phyloP scores from a whole-genome alignment of 2,888 invertebrate species.

The Morinoia aosen region DNA sequence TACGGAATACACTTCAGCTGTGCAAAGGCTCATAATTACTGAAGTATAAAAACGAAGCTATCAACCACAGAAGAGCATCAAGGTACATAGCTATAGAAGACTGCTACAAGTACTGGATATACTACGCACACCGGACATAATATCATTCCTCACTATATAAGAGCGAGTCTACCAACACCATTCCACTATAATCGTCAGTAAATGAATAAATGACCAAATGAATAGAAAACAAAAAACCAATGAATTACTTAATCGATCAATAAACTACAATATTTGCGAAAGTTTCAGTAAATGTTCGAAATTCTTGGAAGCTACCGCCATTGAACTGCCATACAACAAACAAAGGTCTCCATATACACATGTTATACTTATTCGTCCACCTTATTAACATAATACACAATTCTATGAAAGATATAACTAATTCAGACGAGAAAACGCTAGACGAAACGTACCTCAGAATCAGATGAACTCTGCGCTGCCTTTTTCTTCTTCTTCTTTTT shows the following conservation, averaged over 20 bases:
- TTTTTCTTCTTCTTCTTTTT: constrained; percentile 67
- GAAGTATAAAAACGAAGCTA: too few relatives aligned
- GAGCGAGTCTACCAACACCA: neutral
- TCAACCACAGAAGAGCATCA: too few relatives aligned
- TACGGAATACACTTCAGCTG: too few relatives aligned
- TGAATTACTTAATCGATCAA: too few relatives aligned
- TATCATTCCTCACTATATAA: neutral
- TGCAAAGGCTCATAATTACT: too few relatives aligned
- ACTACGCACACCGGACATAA: neutral
- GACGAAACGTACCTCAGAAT: constrained; percentile 59
- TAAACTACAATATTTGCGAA: too few relatives aligned
- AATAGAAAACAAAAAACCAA: too few relatives aligned
- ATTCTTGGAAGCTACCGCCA: neutral
- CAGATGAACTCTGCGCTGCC: constrained; percentile 63
- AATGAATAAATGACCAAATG: neutral
- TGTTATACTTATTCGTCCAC: neutral
- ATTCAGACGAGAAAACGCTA: neutral
- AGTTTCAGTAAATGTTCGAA: neutral
- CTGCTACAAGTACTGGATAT: too few relatives aligned
- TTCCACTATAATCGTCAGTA: neutral
- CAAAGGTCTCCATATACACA: neutral
- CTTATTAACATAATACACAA: neutral
- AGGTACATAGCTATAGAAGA: too few relatives aligned
- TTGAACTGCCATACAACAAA: neutral
- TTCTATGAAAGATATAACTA: neutral